Percentiles rank a stretch among this genome's conserved stretches.
Conservation (phyloP, 1,140 invertebrate genomes). For the Ips typographus region DNA sequence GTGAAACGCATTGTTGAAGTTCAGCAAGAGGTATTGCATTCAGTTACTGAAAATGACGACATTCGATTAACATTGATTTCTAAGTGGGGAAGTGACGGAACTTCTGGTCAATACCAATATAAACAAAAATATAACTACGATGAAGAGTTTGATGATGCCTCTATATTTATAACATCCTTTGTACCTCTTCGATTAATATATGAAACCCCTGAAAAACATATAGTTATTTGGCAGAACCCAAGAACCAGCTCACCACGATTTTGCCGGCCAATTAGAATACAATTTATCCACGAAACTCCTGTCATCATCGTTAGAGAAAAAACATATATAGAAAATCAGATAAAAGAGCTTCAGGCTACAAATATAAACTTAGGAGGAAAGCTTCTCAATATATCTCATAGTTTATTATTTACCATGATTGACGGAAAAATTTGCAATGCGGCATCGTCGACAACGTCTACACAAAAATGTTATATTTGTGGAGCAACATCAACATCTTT, state of each 20-base stretch:
- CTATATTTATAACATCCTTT: constrained; percentile 5
- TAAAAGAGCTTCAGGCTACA: not conserved
- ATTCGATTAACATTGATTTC: not conserved
- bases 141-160: not conserved
- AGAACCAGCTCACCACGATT: constrained; percentile 3
- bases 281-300: not conserved
- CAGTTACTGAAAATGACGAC: not conserved
- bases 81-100: not conserved
- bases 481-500: too few species aligned
- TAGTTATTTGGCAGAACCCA: constrained; percentile 4
- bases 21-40: too few species aligned
- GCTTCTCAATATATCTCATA: not conserved
- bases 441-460: too few species aligned
- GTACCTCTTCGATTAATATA: constrained; percentile 1
- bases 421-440: too few species aligned
- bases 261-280: constrained; percentile 8
- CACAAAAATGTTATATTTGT: too few species aligned
- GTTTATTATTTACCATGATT: not conserved
- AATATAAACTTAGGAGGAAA: too few species aligned
- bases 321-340: not conserved
- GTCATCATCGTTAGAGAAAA: not conserved
- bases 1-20: not conserved
- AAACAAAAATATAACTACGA: not conserved
- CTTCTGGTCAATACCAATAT: not conserved
- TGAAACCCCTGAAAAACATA: not conserved